Evolutionary conservation across 2,797 vertebrate genomes (phyloP).

Genomic region (Tinamus major): DNA sequence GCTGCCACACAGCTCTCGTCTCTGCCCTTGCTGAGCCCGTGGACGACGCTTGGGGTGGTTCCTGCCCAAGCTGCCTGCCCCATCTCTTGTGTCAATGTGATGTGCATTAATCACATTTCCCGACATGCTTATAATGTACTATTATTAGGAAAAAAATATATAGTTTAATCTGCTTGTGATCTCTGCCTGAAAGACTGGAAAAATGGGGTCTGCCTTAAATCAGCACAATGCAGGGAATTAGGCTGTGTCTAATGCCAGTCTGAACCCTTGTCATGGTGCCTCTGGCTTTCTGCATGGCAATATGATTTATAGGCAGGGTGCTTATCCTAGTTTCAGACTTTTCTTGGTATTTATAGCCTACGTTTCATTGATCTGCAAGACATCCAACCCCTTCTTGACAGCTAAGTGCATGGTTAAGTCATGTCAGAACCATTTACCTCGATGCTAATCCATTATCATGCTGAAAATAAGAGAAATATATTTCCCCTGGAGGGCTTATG

Average conservation of each 20-base stretch:
- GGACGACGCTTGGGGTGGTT: neutral
- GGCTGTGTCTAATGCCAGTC: neutral
- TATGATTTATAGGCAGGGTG: neutral
- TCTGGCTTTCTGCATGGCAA: neutral
- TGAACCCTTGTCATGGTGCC: neutral
- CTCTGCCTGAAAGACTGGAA: neutral
- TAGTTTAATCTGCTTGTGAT: neutral
- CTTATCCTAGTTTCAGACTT: neutral
- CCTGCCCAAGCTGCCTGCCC: neutral
- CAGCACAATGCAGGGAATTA: neutral
- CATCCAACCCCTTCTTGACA: neutral
- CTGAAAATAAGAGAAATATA: neutral
- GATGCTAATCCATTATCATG: neutral
- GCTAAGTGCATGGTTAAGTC: neutral
- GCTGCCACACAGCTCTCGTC: fast-evolving
- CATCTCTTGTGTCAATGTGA: neutral
- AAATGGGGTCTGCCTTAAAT: neutral
- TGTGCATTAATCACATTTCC: neutral
- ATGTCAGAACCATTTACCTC: neutral
- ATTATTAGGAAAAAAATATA: neutral
- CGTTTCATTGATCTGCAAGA: neutral
- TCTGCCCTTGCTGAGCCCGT: neutral
- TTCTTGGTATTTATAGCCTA: neutral
- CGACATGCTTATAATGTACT: neutral
- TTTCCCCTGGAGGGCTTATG: neutral